phyloP scores from a whole-genome alignment of 2,113 vertebrate genomes.

The Lathamus discolor region DNA sequence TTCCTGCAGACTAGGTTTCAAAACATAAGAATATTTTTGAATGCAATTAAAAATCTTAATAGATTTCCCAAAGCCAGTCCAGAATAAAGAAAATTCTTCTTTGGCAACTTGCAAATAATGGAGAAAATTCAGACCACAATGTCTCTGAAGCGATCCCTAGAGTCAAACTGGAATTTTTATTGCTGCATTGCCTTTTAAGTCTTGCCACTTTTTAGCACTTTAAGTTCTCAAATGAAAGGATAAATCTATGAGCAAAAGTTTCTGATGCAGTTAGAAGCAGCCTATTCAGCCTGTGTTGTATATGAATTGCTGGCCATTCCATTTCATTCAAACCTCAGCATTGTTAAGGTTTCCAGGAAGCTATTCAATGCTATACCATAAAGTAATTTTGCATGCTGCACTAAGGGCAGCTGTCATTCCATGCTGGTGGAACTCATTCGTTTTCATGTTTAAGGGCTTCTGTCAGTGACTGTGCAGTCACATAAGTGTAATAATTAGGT shows the following conservation, averaged over 20 bases:
- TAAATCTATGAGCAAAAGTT: slow-evolving; percentile 53
- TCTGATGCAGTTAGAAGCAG: slow-evolving; percentile 48
- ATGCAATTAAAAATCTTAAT: slow-evolving; percentile 44
- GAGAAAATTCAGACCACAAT: slow-evolving; percentile 62
- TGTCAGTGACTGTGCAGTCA: background rate
- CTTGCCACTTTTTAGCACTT: slow-evolving; percentile 50
- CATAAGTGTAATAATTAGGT: background rate
- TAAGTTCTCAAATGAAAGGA: slow-evolving; percentile 42
- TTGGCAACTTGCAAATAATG: slow-evolving; percentile 51
- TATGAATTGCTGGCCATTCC: background rate
- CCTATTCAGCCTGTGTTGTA: slow-evolving; percentile 32
- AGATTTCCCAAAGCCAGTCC: slow-evolving; percentile 40
- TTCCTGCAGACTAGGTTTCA: slow-evolving; percentile 27
- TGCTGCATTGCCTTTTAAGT: slow-evolving; percentile 54
- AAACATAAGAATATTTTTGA: slow-evolving; percentile 41
- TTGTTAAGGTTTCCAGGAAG: slow-evolving; percentile 19
- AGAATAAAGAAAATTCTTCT: slow-evolving; percentile 43
- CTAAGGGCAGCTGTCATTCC: background rate
- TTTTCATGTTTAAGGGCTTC: background rate
- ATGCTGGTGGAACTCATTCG: background rate
- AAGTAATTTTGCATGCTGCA: background rate
- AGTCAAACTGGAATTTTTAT: slow-evolving; percentile 66
- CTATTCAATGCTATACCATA: background rate
- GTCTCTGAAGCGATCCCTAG: slow-evolving; percentile 61
- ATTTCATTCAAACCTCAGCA: background rate